Evolutionary conservation across 2,888 invertebrate genomes (phyloP), one percentile per base, ranked within the genome.

Genomic region (Cephalotes varians): DNA sequence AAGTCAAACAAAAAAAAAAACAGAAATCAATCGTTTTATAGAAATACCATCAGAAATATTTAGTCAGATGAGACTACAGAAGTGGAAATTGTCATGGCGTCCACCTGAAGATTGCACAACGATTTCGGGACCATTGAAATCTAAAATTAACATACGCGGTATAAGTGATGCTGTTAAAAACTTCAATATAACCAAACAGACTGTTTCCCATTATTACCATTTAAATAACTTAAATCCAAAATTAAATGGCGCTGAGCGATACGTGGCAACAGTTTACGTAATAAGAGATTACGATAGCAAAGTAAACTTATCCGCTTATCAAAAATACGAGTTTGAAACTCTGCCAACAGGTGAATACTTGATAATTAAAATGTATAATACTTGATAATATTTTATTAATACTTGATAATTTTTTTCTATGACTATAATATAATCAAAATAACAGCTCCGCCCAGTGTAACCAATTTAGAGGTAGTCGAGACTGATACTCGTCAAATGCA

Each of bases 401-500:
- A 65, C 58, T 77, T 31, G 0, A 54, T 60, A 12, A 47, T 60
- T 73, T 77, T 37, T 40, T 21, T 74, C 10, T 12, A 31, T n/a
- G 0, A 47, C 1, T 21, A 12, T 47, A 47, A 47, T 12, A 1
- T 28, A 44, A 25, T 5, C 0, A 5, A 60, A 15, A 74, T 69
- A 31, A 1, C 25, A 92, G 92, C 83, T 56, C 92, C 92, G n/a
- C 88, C 89, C 2, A 7, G 71, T 9, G 88, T 92, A 7, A 81
- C 54, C 15, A 65, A 90, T 56, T 60, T 89, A 0, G 87, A 89
- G 10, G 79, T 88, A 3, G 76, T 87, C 21, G 92, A 92, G 62
- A 79, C 86, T n/a, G 83, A 92, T 65, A 15, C 6, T 51, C 15
- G 10, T 2, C 58, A 34, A 12, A 73, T 5, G 21, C 15, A 9